These are phyloP conservation scores for Tetragnatha versicolor DNA, from an alignment of 1,140 invertebrate genomes.

Conservation along the genomic window DNA sequence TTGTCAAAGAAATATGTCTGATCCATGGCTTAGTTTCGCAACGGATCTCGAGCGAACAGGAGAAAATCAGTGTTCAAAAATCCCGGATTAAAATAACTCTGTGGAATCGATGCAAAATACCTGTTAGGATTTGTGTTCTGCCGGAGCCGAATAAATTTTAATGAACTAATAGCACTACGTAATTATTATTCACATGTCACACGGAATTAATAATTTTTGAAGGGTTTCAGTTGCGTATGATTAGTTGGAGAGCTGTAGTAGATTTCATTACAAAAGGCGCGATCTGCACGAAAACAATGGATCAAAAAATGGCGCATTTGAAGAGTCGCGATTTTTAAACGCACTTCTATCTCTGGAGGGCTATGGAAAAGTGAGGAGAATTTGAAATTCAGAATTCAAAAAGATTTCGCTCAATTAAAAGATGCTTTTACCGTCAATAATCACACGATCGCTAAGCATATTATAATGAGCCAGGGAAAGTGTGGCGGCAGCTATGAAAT, in stretches of 20 bases:
- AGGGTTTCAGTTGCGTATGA: slow-evolving; percentile 6
- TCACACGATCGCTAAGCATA: not conserved
- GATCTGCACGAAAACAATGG: slow-evolving; percentile 37
- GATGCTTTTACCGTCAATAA: not conserved
- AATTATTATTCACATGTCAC: slow-evolving; percentile 49
- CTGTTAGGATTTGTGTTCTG: slow-evolving; percentile 3
- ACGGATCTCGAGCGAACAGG: no score
- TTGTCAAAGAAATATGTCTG: no score
- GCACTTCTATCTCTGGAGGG: not conserved
- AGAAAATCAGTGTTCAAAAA: slow-evolving; percentile 19
- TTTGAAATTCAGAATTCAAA: not conserved
- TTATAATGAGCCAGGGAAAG: no score
- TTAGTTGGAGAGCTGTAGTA: slow-evolving; percentile 3
- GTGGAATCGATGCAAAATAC: slow-evolving; percentile 15
- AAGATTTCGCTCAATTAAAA: not conserved
- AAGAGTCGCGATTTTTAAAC: not conserved
- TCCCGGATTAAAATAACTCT: slow-evolving; percentile 45
- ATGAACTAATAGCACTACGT: slow-evolving; percentile 50
- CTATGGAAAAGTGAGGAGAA: not conserved
- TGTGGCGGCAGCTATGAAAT: no score
- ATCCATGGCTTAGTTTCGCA: no score
- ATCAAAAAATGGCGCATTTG: not conserved
- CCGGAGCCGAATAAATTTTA: slow-evolving; percentile 46
- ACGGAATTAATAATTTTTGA: slow-evolving; percentile 53
- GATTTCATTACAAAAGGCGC: slow-evolving; percentile 28